Conservation (phyloP, 92 coral and sea anemone genomes). For the Umimayanthus kanabou region DNA sequence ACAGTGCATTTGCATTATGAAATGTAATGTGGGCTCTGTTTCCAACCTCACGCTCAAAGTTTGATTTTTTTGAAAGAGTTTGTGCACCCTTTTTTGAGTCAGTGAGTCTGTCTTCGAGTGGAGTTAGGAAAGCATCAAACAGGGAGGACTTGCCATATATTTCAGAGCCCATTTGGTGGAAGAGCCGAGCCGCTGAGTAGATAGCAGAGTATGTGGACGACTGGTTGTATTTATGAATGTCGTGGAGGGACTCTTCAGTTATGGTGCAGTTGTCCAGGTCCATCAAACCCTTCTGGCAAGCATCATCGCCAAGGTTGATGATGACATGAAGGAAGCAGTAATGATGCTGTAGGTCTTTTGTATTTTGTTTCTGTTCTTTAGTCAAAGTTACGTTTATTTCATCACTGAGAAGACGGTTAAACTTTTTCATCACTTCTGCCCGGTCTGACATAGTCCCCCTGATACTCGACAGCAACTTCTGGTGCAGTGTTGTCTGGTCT, state of each 20-base stretch:
- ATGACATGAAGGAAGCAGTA: conserved; percentile 25
- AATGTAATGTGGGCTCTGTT: conserved; percentile 24
- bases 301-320: conserved; percentile 13
- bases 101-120: conserved; percentile 12
- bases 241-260: conserved; percentile 9
- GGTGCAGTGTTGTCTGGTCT: conserved; percentile 7
- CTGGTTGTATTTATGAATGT: conserved; percentile 25
- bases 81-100: conserved; percentile 16
- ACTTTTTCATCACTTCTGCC: conserved; percentile 8
- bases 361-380: neutral
- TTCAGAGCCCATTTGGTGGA: conserved; percentile 34
- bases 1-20: conserved; percentile 23
- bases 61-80: conserved; percentile 19
- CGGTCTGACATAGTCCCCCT: conserved; percentile 23
- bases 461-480: conserved; percentile 12
- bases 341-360: conserved; percentile 16
- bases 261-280: conserved; percentile 31
- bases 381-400: neutral
- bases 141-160: conserved; percentile 31
- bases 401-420: neutral
- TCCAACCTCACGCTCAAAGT: conserved; percentile 24
- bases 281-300: conserved; percentile 30
- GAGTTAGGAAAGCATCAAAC: conserved; percentile 16
- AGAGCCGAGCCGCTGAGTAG: conserved; percentile 31
- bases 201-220: conserved; percentile 29